Conservation (phyloP, 1,140 invertebrate genomes). For the Drosophila jambulina region DNA sequence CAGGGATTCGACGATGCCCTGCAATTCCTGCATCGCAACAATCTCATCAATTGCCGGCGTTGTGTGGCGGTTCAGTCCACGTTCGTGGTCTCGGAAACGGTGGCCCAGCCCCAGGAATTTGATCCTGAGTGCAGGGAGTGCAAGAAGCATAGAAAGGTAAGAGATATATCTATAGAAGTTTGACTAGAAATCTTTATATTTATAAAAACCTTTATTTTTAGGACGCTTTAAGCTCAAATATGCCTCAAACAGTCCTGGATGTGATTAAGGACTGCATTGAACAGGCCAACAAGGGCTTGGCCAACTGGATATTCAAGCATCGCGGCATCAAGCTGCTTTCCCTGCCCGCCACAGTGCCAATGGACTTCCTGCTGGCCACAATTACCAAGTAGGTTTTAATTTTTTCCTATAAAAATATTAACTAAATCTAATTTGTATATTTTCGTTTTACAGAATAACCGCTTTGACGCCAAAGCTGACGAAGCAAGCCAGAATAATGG, state of each 20-base stretch:
- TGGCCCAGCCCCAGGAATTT: conserved; percentile 89
- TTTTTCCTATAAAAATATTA: background rate
- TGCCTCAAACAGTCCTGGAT: conserved; percentile 93
- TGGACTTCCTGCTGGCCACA: conserved; percentile 93
- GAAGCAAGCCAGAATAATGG: conserved; percentile 69
- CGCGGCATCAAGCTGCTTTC: conserved; percentile 92
- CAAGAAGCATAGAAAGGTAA: conserved; percentile 93
- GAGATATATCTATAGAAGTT: no score
- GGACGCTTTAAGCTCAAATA: conserved; percentile 94
- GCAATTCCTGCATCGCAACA: conserved; percentile 96
- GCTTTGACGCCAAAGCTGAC: conserved; percentile 75
- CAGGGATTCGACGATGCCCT: conserved; percentile 99
- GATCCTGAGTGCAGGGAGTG: conserved; percentile 94
- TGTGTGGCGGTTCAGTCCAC: conserved; percentile 94
- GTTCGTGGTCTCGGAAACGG: conserved; percentile 90
- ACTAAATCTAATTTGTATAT: background rate
- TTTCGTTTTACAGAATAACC: conserved; percentile 54
- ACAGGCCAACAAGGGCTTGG: conserved; percentile 94
- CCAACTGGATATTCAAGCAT: conserved; percentile 95
- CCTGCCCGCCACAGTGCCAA: conserved; percentile 93
- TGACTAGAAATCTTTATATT: no score
- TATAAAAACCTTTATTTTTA: conserved; percentile 82
- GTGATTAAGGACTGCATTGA: conserved; percentile 97
- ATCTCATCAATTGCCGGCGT: conserved; percentile 93
- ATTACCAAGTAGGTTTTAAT: conserved; percentile 91